Evolutionary conservation across 2,113 vertebrate species (phyloP), one percentile per base, ranked within the genome.

Genomic region (Scopus umbretta): DNA sequence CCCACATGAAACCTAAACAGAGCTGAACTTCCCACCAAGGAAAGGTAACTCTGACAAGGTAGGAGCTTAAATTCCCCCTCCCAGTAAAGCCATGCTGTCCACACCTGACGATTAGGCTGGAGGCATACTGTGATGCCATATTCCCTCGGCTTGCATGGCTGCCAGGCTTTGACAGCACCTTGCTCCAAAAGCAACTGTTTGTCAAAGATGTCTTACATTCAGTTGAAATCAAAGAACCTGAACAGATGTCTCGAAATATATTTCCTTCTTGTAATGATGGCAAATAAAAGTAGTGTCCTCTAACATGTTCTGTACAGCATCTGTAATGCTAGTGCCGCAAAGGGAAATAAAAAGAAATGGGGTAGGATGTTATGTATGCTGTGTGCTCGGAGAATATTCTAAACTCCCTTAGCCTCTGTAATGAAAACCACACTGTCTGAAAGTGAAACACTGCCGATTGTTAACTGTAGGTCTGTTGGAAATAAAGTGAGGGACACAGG

Each of bases 371-470:
- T 96, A 86, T 86, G 75, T 88, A 43, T 52, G 80, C 74, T 65
- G 62, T 45, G 50, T 82, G 96, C 91, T 88, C 9, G 0, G 38
- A 91, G 93, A 97, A 40, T 80, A 85, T 94, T 96, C 94, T 94
- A 68, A 94, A 92, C 90, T 96, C 86, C 95, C 81, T 79, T 14
- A 90, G 95, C 83, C 93, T 96, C 90, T 71, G 75, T 97, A 96
- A 97, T 97, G 94, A 96, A 94, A 97, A 96, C 93, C 86, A 97
- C 95, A 75, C 88, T 81, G 93, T 94, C 96, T 96, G 79, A 95
- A 94, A 96, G 88, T 45, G 91, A 96, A 97, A 96, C 92, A 75
- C 66, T 93, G 83, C 79, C 94, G 96, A 95, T 90, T 94, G 93
- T 94, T 96, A 94, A 93, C 94, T 92, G 90, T 62, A 88, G 91